Base-by-base conservation (phyloP, 2,888 invertebrate species). In the Aphidius colemani region DNA sequence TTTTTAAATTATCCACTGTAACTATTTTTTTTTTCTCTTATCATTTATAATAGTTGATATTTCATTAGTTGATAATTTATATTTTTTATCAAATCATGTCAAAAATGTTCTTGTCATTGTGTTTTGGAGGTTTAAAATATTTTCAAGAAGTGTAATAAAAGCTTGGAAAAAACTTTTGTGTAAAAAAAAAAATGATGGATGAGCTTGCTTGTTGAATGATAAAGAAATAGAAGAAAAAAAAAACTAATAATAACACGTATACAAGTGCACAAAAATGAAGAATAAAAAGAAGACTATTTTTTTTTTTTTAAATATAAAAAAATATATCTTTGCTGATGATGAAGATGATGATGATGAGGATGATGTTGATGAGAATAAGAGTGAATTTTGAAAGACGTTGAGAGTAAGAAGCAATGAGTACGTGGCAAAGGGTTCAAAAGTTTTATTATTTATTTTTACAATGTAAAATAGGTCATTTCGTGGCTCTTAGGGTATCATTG, bases 391-490 rank as follows among this genome's bases (percentile, higher is more conserved):
- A 46, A 43, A 51, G 41, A 9, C 43, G 50, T 18, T 56, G 6
- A 30, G 8, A 9, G 41, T 44, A 18, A 59, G 11, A 53, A 46
- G 41, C 40, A 8, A 6, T 51, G 50, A 55, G 30, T 18, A 63
- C 50, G 49, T 57, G 51, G 46, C 49, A 58, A 53, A 65, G 45
- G 48, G 61, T 61, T 66, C 53, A 59, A 59, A 65, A 63, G 58
- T 60, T 63, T 30, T 30, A 30, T 30, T 30, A 5, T 30, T 30
- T 30, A 5, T 30, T 30, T 58, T 67, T 67, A 67, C 63, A 66
- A 68, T 67, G 66, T 60, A 68, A 77, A 75, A 77, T 75, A 72
- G 76, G 73, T 76, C 74, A 72, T 72, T 71, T 69, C 67, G 61
- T 59, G 62, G 64, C 63, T 65, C 45, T 61, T 41, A 64, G 51